A percentile compares a stretch with the other conserved stretches of the same genome.
These are phyloP conservation scores for Parasteatoda lunata DNA, from an alignment of 2,888 invertebrate species.

Conservation along the genomic window DNA sequence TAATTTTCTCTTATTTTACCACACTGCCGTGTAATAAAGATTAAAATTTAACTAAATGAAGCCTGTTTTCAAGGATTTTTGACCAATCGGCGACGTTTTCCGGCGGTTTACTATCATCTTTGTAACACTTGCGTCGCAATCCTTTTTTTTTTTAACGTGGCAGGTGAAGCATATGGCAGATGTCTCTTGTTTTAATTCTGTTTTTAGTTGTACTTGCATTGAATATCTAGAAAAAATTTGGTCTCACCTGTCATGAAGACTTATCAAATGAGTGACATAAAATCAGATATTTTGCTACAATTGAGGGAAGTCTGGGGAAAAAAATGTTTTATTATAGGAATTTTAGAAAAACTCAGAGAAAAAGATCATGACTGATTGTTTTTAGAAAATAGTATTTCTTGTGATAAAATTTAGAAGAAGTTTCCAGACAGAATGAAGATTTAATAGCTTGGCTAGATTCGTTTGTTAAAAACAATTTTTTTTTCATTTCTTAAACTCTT, in stretches of 20 bases:
- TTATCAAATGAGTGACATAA: not conserved
- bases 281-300: no score
- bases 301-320: no score
- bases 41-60: slow-evolving; percentile 1
- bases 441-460: no score
- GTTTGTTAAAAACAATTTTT: no score
- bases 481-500: no score
- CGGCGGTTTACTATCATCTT: not conserved
- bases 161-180: not conserved
- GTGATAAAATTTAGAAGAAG: no score
- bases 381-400: no score
- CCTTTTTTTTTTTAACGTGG: not conserved
- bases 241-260: not conserved
- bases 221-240: not conserved
- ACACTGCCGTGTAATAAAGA: not conserved
- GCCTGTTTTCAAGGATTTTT: not conserved
- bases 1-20: not conserved
- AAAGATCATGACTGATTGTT: no score
- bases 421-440: no score
- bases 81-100: not conserved
- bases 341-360: no score
- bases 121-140: not conserved
- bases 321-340: no score
- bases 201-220: not conserved
- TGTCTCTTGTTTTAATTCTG: not conserved